These are phyloP conservation scores for Helostoma temminkii DNA, from an alignment of 2,797 vertebrate species.

Conservation along the genomic window DNA sequence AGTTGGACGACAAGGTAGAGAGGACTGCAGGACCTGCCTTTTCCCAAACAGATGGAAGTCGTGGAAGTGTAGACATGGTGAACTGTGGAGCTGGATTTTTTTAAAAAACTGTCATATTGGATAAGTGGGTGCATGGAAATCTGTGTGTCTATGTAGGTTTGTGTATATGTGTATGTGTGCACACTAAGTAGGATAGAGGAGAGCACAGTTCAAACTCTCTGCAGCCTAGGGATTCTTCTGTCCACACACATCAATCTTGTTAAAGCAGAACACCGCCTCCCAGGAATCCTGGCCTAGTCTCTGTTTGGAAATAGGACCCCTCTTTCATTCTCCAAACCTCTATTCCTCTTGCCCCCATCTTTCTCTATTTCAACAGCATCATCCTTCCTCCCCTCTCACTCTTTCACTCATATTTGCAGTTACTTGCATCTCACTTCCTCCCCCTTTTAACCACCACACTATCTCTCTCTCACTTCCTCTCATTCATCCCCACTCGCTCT, in stretches of 20 bases:
- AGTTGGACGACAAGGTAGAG: slow-evolving; percentile 12
- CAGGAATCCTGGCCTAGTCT: slow-evolving; percentile 60
- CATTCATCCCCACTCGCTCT: not conserved
- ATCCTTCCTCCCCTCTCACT: not conserved
- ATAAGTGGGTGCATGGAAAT: slow-evolving; percentile 37
- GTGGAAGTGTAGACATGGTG: slow-evolving; percentile 39
- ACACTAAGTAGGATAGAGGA: slow-evolving; percentile 20
- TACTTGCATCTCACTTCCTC: slow-evolving; percentile 2
- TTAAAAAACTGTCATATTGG: slow-evolving; percentile 30
- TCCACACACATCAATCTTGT: slow-evolving; percentile 75
- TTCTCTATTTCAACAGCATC: slow-evolving; percentile 27
- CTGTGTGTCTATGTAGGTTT: slow-evolving; percentile 1
- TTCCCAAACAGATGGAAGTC: slow-evolving; percentile 42
- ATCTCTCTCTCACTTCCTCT: slow-evolving; percentile 12
- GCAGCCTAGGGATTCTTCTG: slow-evolving; percentile 69
- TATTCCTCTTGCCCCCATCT: slow-evolving; percentile 23
- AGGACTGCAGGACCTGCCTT: slow-evolving; percentile 22
- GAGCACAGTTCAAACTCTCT: slow-evolving; percentile 43
- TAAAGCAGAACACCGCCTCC: slow-evolving; percentile 63
- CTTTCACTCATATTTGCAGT: slow-evolving; percentile 8
- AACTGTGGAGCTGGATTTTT: slow-evolving; percentile 26
- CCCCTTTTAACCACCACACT: not conserved
- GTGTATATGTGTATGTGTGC: slow-evolving; percentile 26
- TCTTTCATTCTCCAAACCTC: slow-evolving; percentile 29
- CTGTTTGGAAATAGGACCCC: slow-evolving; percentile 44